phyloP scores from a whole-genome alignment of 2,113 vertebrate genomes.

The Dipodomys ordii region DNA sequence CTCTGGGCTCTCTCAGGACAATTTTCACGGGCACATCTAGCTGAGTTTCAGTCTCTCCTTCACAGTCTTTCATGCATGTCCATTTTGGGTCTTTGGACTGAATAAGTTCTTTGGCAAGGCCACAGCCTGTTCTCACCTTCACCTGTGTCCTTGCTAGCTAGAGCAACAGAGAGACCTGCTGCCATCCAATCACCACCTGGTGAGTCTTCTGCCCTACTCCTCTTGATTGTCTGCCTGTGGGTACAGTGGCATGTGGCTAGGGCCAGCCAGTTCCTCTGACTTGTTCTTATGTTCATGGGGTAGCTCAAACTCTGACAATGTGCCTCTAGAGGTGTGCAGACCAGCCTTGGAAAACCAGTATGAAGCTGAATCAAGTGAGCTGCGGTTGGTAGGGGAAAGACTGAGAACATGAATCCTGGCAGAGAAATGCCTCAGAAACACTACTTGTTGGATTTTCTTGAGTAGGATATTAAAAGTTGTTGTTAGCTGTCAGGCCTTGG shows the following conservation, averaged over 20 bases:
- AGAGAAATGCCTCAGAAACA: neutral
- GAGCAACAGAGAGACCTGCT: neutral
- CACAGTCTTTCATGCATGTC: fast-evolving
- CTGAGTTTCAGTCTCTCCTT: no score
- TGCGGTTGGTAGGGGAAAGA: no score
- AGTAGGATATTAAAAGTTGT: fast-evolving
- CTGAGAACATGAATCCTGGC: no score
- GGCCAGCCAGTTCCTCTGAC: neutral
- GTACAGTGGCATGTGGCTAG: no score
- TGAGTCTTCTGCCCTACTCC: neutral
- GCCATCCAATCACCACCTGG: fast-evolving
- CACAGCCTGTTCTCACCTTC: fast-evolving
- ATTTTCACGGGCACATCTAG: neutral
- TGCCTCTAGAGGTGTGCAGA: neutral
- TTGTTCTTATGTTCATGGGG: neutral
- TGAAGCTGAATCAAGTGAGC: no score
- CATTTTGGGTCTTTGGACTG: neutral
- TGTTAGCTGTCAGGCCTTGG: fast-evolving
- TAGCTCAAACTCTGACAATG: no score
- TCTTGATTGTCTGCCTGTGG: neutral
- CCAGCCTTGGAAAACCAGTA: neutral
- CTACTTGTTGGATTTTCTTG: neutral
- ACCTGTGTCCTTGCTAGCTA: neutral
- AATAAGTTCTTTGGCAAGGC: neutral
- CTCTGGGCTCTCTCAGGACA: no score